Evolutionary conservation across 2,888 invertebrate species (phyloP).

Genomic region (Callimorpha dominula): DNA sequence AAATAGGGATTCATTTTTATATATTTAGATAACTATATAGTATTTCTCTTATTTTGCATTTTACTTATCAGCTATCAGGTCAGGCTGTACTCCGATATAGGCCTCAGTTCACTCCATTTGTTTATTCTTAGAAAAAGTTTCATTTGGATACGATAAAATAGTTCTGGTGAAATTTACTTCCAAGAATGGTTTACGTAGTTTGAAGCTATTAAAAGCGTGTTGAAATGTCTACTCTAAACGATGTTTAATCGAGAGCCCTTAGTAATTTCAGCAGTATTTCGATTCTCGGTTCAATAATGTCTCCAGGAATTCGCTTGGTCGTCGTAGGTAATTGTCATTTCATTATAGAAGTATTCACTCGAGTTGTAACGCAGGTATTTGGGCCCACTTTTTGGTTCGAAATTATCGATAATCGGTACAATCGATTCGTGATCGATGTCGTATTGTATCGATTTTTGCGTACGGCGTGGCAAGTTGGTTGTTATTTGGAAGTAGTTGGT

Average conservation of each 20-base stretch:
- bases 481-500: constrained; percentile 16
- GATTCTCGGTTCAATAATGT: constrained; percentile 63
- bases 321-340: constrained; percentile 83
- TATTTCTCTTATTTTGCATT: no score
- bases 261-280: constrained; percentile 54
- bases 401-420: constrained; percentile 82
- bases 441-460: constrained; percentile 56
- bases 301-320: constrained; percentile 66
- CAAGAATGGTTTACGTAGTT: no score
- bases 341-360: constrained; percentile 82
- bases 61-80: no score
- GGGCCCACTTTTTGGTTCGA: constrained; percentile 73
- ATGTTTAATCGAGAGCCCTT: constrained; percentile 53
- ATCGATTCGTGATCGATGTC: constrained; percentile 75
- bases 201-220: no score
- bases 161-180: no score
- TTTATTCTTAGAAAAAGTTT: no score
- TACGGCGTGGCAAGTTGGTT: constrained; percentile 36
- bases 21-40: no score
- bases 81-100: no score
- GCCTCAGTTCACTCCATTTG: no score
- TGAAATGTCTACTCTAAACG: constrained; percentile 13
- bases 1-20: no score
- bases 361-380: constrained; percentile 64
- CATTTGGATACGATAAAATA: no score